phyloP scores from a whole-genome alignment of 1,140 invertebrate species.

The Pissodes strobi region DNA sequence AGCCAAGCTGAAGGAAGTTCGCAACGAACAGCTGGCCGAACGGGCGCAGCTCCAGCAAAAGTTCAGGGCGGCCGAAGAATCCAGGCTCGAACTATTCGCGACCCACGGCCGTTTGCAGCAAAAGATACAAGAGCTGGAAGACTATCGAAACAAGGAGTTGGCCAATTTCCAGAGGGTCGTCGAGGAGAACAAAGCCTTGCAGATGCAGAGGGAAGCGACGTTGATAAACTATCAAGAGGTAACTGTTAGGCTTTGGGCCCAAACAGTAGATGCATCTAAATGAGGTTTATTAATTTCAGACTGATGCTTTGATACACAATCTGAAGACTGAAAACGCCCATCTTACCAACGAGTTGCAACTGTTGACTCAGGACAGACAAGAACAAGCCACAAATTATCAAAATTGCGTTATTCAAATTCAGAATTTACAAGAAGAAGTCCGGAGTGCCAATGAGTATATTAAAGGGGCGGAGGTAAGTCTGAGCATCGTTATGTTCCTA shows the following conservation, averaged over 20 bases:
- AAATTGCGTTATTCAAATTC: constrained; percentile 10
- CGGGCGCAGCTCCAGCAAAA: constrained; percentile 61
- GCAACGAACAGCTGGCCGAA: constrained; percentile 71
- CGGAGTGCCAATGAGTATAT: no score
- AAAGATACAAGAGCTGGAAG: constrained; percentile 58
- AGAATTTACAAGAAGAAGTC: constrained; percentile 49
- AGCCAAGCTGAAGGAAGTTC: constrained; percentile 76
- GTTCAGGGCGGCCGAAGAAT: constrained; percentile 64
- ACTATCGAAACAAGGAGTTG: constrained; percentile 64
- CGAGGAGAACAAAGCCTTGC: constrained; percentile 61
- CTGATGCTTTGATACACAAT: constrained; percentile 14
- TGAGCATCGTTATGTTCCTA: no score
- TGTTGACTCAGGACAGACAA: constrained; percentile 15
- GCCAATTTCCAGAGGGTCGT: constrained; percentile 60
- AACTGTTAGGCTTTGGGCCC: neutral
- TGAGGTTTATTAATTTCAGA: constrained; percentile 24
- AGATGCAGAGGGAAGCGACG: constrained; percentile 60
- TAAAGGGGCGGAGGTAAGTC: no score
- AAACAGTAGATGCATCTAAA: neutral
- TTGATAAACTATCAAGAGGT: constrained; percentile 50
- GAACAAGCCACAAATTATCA: constrained; percentile 21
- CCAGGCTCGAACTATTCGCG: constrained; percentile 45
- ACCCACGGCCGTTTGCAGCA: constrained; percentile 39
- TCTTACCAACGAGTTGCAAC: constrained; percentile 17
- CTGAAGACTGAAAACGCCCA: constrained; percentile 25